Evolutionary conservation across 2,113 vertebrate genomes (phyloP).

Genomic region (Myxocyprinus asiaticus): DNA sequence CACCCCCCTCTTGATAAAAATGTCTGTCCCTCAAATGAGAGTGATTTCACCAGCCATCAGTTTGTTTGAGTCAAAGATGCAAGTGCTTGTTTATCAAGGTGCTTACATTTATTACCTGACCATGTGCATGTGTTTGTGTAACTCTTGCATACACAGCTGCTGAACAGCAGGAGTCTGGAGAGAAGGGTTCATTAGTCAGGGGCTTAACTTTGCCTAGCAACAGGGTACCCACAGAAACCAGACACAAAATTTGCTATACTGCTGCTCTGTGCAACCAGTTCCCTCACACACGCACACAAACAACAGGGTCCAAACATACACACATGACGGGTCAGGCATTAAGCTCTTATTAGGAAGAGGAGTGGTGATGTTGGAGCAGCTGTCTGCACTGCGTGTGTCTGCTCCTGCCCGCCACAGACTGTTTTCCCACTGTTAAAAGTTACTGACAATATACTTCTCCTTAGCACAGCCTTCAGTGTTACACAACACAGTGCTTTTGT

Average conservation of each 20-base stretch:
- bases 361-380: constrained; percentile 39
- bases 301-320: constrained; percentile 13
- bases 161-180: constrained; percentile 71
- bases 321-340: constrained; percentile 42
- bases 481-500: neutral
- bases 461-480: neutral
- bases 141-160: constrained; percentile 63
- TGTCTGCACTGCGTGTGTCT: constrained; percentile 36
- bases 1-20: no score
- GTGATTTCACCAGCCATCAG: neutral
- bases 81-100: neutral
- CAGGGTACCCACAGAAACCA: constrained; percentile 74
- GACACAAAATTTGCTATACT: constrained; percentile 68
- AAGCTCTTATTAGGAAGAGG: constrained; percentile 44
- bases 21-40: neutral
- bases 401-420: constrained; percentile 19
- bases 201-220: constrained; percentile 79
- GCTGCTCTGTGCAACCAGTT: constrained; percentile 28
- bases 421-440: constrained; percentile 33
- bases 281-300: constrained; percentile 34
- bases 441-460: constrained; percentile 12
- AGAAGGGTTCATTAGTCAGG: constrained; percentile 72
- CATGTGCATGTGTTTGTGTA: constrained; percentile 38
- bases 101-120: constrained; percentile 22
- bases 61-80: constrained; percentile 4